These are phyloP conservation scores for Taxidea taxus DNA, from an alignment of 2,113 vertebrate species.

Conservation along the genomic window DNA sequence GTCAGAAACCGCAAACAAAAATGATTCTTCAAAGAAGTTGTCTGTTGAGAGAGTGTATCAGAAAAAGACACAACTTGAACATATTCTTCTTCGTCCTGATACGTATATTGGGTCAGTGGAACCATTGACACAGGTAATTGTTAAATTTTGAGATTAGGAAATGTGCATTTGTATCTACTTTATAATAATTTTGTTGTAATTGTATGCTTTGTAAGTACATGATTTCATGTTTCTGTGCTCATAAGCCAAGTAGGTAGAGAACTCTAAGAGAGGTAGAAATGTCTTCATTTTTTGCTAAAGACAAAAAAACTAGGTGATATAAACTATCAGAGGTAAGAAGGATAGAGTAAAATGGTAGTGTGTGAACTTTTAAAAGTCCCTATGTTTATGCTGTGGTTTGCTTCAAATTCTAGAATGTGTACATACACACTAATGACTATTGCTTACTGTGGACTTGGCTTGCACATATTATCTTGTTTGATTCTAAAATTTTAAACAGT, in stretches of 20 bases:
- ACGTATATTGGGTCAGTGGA: slow-evolving; percentile 97
- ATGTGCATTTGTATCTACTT: neutral
- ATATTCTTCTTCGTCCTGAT: slow-evolving; percentile 98
- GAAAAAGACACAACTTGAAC: slow-evolving; percentile 98
- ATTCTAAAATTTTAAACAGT: neutral
- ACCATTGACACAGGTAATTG: slow-evolving; percentile 93
- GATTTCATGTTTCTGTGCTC: neutral
- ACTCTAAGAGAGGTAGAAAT: slow-evolving; percentile 14
- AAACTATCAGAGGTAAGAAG: neutral
- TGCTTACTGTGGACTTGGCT: neutral
- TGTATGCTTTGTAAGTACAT: neutral
- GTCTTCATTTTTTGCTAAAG: neutral
- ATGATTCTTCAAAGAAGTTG: slow-evolving; percentile 92
- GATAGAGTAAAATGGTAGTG: neutral
- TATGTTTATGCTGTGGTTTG: neutral
- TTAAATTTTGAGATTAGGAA: slow-evolving; percentile 11
- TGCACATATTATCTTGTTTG: neutral
- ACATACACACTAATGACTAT: neutral
- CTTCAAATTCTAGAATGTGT: slow-evolving; percentile 22
- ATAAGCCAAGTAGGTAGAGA: neutral
- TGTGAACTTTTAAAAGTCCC: neutral
- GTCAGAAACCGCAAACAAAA: slow-evolving; percentile 88
- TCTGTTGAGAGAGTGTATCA: slow-evolving; percentile 99
- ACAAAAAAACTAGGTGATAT: neutral
- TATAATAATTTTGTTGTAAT: neutral